Percentiles rank a stretch among this genome's conserved stretches.
phyloP scores from a whole-genome alignment of 2,113 vertebrate species.

The Onychostruthus taczanowskii region DNA sequence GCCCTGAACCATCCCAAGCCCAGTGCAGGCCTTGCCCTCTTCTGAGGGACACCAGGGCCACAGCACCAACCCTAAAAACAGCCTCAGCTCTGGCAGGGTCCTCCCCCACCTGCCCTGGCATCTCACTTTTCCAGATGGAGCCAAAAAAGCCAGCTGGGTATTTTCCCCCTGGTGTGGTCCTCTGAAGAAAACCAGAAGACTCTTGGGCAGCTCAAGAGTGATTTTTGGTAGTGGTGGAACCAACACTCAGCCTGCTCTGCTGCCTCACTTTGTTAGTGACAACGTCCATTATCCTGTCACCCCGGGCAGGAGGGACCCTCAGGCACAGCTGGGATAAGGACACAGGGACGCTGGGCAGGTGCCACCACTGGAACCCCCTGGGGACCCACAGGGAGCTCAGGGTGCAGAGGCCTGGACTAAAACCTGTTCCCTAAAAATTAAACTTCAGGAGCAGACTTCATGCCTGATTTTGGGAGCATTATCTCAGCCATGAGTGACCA shows the following conservation, averaged over 20 bases:
- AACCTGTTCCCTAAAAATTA: neutral
- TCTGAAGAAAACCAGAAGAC: neutral
- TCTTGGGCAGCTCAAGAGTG: rapidly evolving
- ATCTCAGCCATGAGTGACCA: neutral
- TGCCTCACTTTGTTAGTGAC: neutral
- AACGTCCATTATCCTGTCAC: neutral
- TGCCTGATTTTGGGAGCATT: neutral
- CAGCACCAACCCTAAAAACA: neutral
- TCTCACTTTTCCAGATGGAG: neutral
- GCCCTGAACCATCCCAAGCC: neutral
- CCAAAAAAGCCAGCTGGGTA: rapidly evolving
- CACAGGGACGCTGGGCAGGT: neutral
- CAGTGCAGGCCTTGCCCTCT: neutral
- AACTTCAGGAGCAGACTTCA: neutral
- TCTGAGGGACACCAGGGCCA: neutral
- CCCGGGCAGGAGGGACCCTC: neutral
- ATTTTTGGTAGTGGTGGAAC: neutral
- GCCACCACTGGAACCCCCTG: neutral
- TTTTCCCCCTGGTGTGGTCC: neutral
- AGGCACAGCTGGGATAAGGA: neutral
- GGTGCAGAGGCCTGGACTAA: neutral
- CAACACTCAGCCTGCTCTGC: rapidly evolving
- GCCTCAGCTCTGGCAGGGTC: neutral
- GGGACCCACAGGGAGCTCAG: neutral
- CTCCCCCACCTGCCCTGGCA: neutral